Conservation (phyloP, 2,888 invertebrate species). For the Mystacides longicornis region DNA sequence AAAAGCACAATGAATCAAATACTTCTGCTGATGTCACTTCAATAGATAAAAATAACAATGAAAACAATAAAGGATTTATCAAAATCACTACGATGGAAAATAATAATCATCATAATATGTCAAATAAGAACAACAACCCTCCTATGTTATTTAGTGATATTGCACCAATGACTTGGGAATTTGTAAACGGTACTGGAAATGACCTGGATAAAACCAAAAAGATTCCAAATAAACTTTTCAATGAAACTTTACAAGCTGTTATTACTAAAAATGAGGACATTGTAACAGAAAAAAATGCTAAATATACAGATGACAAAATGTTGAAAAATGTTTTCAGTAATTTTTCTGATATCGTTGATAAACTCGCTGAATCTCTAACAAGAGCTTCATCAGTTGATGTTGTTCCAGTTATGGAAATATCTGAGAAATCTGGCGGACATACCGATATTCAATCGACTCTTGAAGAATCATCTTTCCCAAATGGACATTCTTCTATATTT, state of each 20-base stretch:
- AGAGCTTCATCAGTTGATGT: conserved; percentile 1
- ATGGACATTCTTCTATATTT: conserved; percentile 7
- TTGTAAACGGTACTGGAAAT: conserved; percentile 41
- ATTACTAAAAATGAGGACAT: conserved; percentile 50
- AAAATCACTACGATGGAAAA: conserved; percentile 32
- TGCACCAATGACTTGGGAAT: conserved; percentile 48
- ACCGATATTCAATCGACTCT: not conserved
- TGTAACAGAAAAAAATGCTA: not conserved
- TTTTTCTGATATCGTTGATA: conserved; percentile 58
- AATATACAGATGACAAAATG: conserved; percentile 3
- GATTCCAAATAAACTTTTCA: conserved; percentile 49
- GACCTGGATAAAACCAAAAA: conserved; percentile 25
- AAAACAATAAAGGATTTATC: conserved; percentile 26
- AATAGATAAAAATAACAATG: conserved; percentile 24
- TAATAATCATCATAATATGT: conserved; percentile 26
- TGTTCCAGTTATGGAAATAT: not conserved
- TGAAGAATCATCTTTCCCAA: not conserved
- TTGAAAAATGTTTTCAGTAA: conserved; percentile 44
- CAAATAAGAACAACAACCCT: conserved; percentile 27
- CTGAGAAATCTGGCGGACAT: not conserved
- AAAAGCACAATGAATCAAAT: conserved; percentile 33
- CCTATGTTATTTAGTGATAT: conserved; percentile 37
- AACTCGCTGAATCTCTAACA: conserved; percentile 45
- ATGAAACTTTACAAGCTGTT: conserved; percentile 56
- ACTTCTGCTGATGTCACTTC: conserved; percentile 8